Base-by-base conservation (phyloP, 2,113 vertebrate genomes). In the Protomyctophum bolini region DNA sequence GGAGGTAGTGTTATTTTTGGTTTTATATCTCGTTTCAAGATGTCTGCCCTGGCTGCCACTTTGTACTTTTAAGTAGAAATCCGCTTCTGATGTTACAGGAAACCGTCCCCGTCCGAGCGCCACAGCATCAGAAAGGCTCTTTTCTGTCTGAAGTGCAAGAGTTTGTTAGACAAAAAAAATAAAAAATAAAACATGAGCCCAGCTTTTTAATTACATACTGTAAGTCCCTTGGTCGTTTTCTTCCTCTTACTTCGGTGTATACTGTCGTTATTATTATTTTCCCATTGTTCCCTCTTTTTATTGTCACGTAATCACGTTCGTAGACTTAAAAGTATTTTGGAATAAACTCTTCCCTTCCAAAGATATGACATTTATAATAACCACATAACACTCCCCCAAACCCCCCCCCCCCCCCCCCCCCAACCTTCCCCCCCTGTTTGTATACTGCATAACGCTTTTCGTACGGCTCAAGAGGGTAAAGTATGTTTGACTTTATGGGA, bases 1-100 rank as follows among this genome's bases (percentile, higher is more conserved):
- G 90, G 93, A 94, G 93, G 93, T 94, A 94, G 93, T 87, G 86
- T 91, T 91, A 91, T 93, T 92, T 93, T 84, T 93, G 91, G 90
- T 92, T 92, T 92, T 91, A 84, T 75, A 82, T 82, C 84, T 89
- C 47, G 41, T 86, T 84, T 89, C 84, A 88, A 87, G 83, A 89
- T 85, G 83, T 85, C 81, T 75, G 81, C 88, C 88, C 21, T 21
- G 21, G 21, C 87, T 88, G 76, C 75, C 79, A 87, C 85, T 84
- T 83, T 86, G 79, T 87, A 81, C 79, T 83, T 83, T 76, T 41
- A 33, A 76, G 81, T 75, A 86, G 76, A 87, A 91, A 86, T 79
- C 81, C 70, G 80, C 79, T 68, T 83, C 77, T 75, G 82, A 82
- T 80, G 79, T 66, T 66, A 81, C 84, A 83, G 72, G 73, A 86